Evolutionary conservation across 2,797 vertebrate species (phyloP), one percentile per base, ranked within the genome.

Genomic region (Crocidura indochinensis): DNA sequence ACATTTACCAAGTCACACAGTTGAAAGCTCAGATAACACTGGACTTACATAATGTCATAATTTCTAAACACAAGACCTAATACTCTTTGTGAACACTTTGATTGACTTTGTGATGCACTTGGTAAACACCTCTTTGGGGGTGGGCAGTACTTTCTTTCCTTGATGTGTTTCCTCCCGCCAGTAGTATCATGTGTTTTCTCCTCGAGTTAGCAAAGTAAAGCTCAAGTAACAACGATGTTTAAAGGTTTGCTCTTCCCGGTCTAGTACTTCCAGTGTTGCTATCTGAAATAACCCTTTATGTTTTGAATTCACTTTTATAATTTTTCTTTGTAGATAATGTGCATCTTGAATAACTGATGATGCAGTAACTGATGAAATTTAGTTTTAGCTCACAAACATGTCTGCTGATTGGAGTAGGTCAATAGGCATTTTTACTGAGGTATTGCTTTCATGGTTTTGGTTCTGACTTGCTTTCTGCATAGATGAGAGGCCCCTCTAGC

Each of bases 131-230:
- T 60, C 7, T 60, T 38, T 67, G 19, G 74, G 44, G 60, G 62
- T 51, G 14, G 67, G 31, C 51, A 80, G 72, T 46, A 75, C 74
- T 20, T 74, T 84, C 65, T 46, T 46, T 8, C 4, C 4, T 29
- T 31, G 65, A 62, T 38, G 38, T 38, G 38, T 38, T 38, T 38
- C 38, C 38, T 38, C 38, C 38, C 5, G 5, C 38, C 38, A 38
- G 38, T 38, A 60, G 56, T 7, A 60, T 19, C 56, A 56, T 27
- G 1, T 1, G 2, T 65, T 85, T 84, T 71, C 71, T 71, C 75
- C 46, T 44, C 38, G 62, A n/a, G 11, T 76, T 38, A 84, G 60
- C 53, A 84, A 88, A 84, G 14, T 51, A 60, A 65, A 92, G 60
- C 3, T 60, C 68, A 6, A 10, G 10, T 62, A 47, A 8, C 24